A percentile compares a stretch with the other conserved stretches of the same genome.
Conservation (phyloP, 37 sponge, comb jelly and placozoan species). For the Eunapius fragilis region DNA sequence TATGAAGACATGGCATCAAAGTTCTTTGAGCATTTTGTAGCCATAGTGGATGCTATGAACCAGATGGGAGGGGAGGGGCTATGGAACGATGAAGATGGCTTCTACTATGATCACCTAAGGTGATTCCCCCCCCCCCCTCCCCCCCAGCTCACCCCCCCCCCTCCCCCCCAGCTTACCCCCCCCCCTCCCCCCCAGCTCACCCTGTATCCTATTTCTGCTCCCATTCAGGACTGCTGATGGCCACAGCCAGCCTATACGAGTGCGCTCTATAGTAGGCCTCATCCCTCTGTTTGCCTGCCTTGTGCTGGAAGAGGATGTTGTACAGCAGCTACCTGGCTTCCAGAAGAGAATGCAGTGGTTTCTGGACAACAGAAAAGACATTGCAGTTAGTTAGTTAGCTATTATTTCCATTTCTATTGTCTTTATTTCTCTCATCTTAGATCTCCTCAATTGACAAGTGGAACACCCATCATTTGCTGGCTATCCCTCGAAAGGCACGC, state of each 20-base stretch:
- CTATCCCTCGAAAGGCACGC: conserved; percentile 76
- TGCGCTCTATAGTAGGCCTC: conserved; percentile 93
- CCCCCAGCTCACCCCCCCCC: background rate
- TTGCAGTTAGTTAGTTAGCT: conserved; percentile 68
- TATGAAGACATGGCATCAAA: conserved; percentile 99
- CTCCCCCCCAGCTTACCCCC: too few species aligned
- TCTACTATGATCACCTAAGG: conserved; percentile 92
- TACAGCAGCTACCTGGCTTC: conserved; percentile 88
- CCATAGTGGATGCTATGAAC: conserved; percentile 95
- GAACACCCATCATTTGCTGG: conserved; percentile 78
- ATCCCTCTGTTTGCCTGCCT: conserved; percentile 95
- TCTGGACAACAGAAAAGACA: conserved; percentile 80
- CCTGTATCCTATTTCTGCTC: background rate
- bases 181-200: background rate
- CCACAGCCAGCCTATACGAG: conserved; percentile 65
- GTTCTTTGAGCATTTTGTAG: conserved; percentile 97
- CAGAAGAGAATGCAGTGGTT: conserved; percentile 90
- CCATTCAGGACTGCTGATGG: conserved; percentile 50
- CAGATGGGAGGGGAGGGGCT: conserved; percentile 80
- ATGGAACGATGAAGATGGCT: conserved; percentile 94
- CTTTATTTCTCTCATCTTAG: conserved; percentile 13
- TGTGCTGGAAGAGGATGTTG: conserved; percentile 86
- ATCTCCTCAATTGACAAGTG: conserved; percentile 76
- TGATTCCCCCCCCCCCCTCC: background rate
- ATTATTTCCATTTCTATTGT: background rate